A percentile compares a stretch with the other conserved stretches of the same genome.
phyloP scores from a whole-genome alignment of 2,113 vertebrate species.

The Himantopus leucocephalus region DNA sequence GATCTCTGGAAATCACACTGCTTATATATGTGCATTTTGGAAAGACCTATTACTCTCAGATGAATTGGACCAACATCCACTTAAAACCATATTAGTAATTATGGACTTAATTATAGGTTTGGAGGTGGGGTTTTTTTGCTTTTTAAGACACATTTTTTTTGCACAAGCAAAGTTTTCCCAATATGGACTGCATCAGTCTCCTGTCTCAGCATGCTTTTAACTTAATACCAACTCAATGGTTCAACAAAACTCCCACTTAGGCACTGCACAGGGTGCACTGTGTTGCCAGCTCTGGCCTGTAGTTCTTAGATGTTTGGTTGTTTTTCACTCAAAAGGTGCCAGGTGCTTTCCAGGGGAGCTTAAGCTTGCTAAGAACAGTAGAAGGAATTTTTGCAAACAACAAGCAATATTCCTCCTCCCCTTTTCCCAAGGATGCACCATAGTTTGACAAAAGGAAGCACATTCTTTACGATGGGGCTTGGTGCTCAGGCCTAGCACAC shows the following conservation, averaged over 20 bases:
- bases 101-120: background rate
- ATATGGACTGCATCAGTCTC: background rate
- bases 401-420: background rate
- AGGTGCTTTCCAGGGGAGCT: background rate
- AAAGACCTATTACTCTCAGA: background rate
- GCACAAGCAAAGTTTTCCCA: background rate
- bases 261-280: rapidly evolving
- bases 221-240: background rate
- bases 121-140: background rate
- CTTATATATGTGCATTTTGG: background rate
- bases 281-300: background rate
- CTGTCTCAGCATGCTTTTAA: background rate
- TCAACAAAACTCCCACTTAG: background rate
- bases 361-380: background rate
- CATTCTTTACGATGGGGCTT: rapidly evolving
- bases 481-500: background rate
- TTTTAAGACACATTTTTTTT: background rate
- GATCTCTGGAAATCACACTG: background rate
- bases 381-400: background rate
- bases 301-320: background rate
- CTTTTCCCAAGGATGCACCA: background rate
- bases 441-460: rapidly evolving
- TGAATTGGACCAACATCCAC: background rate
- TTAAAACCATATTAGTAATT: background rate
- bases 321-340: background rate